Base-by-base conservation (phyloP, 2,797 vertebrate species). In the Poecilia picta region DNA sequence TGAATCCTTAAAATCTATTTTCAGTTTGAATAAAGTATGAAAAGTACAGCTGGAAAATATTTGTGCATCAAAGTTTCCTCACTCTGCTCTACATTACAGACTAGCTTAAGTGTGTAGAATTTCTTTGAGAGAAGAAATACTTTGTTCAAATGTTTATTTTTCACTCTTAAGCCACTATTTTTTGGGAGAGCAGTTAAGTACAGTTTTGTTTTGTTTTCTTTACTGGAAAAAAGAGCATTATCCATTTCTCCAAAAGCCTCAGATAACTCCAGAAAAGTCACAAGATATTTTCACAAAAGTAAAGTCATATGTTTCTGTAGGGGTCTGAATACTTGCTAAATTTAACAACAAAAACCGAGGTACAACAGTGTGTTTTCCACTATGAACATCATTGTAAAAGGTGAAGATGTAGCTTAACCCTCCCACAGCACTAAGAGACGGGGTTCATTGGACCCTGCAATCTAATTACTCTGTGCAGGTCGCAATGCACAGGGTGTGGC, bases 51-150 rank as follows among this genome's bases (percentile, higher is more conserved):
- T 81, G 47, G 81, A 51, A 88, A 85, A 89, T 81, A 36, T 90
- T 83, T 87, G 83, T 80, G 77, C 71, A 80, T 86, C 71, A 68
- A 80, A 92, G 88, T 89, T 82, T 72, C 39, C 78, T 83, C 79
- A 86, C 43, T 77, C 75, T 86, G 73, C 64, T 84, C 76, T 51
- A 78, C 45, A 71, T 82, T 53, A 77, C 74, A 66, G 20, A 64
- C 43, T 28, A 18, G n/a, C 16, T 78, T 83, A 85, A 89, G 83
- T 74, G 85, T 77, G 72, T 78, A 84, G 55, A 85, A 82, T 76
- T 83, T 62, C 82, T 89, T 89, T 77, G 80, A 88, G 74, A 89
- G 10, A 46, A 13, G n/a, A 71, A 43, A 11, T 2, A 72, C 45
- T 10, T 81, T 89, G 84, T 87, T 59, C 86, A 84, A 81, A 76